Evolutionary conservation across 2,888 invertebrate genomes (phyloP).

Genomic region (Sesamia inferens): DNA sequence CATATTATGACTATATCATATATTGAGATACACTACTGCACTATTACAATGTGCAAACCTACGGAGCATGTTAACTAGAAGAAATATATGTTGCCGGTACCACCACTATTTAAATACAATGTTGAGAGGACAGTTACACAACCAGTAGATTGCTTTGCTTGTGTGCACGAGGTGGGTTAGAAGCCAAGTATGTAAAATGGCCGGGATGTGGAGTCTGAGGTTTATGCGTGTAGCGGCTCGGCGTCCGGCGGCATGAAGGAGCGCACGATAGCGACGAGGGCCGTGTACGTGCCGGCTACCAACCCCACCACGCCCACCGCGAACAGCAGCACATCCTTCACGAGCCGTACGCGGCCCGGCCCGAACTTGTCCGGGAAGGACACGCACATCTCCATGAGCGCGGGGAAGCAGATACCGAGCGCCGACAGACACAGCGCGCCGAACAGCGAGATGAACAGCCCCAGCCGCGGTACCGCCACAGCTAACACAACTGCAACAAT

Average conservation of each 20-base stretch:
- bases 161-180: conserved; percentile 9
- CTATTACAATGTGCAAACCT: conserved; percentile 3
- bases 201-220: no score
- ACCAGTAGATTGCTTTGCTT: conserved; percentile 7
- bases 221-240: conserved; percentile 13
- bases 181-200: conserved; percentile 3
- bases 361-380: conserved; percentile 91
- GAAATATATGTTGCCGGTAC: background rate
- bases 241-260: conserved; percentile 70
- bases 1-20: background rate
- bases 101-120: conserved; percentile 1
- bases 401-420: conserved; percentile 96
- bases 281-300: conserved; percentile 92
- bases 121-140: conserved; percentile 19
- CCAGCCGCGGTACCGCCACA: conserved; percentile 94
- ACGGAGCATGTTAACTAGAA: background rate
- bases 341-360: conserved; percentile 66
- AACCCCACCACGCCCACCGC: conserved; percentile 91
- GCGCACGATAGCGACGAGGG: conserved; percentile 89
- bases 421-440: conserved; percentile 97
- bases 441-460: conserved; percentile 94
- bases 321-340: conserved; percentile 90
- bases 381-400: conserved; percentile 88
- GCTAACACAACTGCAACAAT: conserved; percentile 92
- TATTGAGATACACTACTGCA: conserved; percentile 6